phyloP scores from a whole-genome alignment of 2,113 vertebrate species.

The Antechinus flavipes region DNA sequence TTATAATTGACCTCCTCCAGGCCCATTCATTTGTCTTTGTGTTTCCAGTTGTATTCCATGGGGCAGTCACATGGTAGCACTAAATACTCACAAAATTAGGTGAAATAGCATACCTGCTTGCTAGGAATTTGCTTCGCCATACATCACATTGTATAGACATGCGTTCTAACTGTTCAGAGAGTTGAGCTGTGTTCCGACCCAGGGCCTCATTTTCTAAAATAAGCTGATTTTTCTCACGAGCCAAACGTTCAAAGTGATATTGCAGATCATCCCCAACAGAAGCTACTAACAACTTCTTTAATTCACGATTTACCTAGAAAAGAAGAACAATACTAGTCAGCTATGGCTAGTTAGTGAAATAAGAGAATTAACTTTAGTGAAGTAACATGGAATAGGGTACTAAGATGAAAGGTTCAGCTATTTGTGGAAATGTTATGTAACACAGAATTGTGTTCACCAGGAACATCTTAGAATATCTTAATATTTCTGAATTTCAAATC shows the following conservation, averaged over 20 bases:
- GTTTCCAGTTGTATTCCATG: neutral
- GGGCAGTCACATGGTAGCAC: neutral
- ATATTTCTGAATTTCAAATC: neutral
- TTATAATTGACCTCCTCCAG: neutral
- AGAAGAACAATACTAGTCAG: slow-evolving; percentile 4
- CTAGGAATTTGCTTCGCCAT: slow-evolving; percentile 99
- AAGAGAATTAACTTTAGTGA: slow-evolving; percentile 18
- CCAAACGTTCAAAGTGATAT: slow-evolving; percentile 96
- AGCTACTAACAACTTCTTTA: slow-evolving; percentile 96
- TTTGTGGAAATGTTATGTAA: neutral
- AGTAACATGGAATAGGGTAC: neutral
- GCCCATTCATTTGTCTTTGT: neutral
- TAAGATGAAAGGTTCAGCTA: neutral
- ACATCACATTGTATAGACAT: slow-evolving; percentile 99
- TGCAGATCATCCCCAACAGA: slow-evolving; percentile 97
- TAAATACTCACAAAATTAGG: neutral
- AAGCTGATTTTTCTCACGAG: slow-evolving; percentile 97
- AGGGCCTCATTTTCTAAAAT: slow-evolving; percentile 95
- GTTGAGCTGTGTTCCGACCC: slow-evolving; percentile 87
- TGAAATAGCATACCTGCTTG: slow-evolving; percentile 90
- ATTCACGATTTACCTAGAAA: slow-evolving; percentile 94
- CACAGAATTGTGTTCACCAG: neutral
- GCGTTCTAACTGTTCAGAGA: slow-evolving; percentile 94
- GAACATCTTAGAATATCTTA: neutral
- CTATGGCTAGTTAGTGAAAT: neutral